Percentiles rank a stretch among this genome's conserved stretches.
Conservation (phyloP, 2,797 vertebrate species). For the Merluccius polli region DNA sequence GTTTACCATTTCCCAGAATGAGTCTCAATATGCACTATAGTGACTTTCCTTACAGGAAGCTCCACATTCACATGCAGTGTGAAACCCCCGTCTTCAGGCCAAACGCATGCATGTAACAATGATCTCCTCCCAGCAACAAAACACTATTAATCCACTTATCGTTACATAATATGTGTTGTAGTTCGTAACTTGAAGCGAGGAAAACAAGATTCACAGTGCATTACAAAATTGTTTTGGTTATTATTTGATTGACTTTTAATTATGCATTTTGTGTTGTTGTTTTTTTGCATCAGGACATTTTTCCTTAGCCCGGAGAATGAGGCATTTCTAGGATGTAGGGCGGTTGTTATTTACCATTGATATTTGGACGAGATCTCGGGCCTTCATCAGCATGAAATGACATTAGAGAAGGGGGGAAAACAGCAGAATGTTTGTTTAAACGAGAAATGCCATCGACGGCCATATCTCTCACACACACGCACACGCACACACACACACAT, state of each 20-base stretch:
- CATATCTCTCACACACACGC: constrained; percentile 42
- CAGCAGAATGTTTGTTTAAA: constrained; percentile 65
- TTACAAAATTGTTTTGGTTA: not conserved
- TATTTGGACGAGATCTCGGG: constrained; percentile 76
- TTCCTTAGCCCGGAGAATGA: constrained; percentile 21
- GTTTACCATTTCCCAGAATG: not conserved
- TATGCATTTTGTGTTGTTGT: not conserved
- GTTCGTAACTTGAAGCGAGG: not conserved
- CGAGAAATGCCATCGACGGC: constrained; percentile 48
- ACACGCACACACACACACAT: constrained; percentile 49
- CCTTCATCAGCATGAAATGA: constrained; percentile 77
- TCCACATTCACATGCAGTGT: not conserved
- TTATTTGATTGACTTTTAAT: not conserved
- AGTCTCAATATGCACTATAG: not conserved
- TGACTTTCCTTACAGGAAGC: not conserved
- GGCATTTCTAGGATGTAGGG: constrained; percentile 53
- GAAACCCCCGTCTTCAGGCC: not conserved
- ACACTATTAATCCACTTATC: not conserved
- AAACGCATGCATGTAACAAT: not conserved
- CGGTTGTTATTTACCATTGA: constrained; percentile 76
- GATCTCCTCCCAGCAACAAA: not conserved
- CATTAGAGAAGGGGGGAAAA: constrained; percentile 70
- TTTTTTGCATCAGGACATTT: not conserved
- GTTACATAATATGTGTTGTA: not conserved
- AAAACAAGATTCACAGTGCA: not conserved